Base-by-base conservation (phyloP, 35 echinoderm and acorn worm species). In the Ophiothrix spiculata region DNA sequence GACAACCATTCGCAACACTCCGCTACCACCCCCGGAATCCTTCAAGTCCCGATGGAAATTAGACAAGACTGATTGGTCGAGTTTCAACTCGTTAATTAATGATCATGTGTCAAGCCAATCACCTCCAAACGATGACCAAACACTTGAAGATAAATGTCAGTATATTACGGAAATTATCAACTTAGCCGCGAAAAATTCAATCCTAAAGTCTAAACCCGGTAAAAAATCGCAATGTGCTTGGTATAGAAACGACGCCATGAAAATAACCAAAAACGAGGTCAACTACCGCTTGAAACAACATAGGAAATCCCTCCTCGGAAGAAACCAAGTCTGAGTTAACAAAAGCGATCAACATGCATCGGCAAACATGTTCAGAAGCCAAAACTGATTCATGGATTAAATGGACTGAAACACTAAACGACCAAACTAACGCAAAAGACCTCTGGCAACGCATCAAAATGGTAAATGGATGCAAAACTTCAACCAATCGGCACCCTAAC, bases 361-460 rank as follows among this genome's bases (percentile, higher is more conserved):
- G 79, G 1, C 37, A 41, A 32, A 81, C 79, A 37, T 81, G 79
- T 32, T 16, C 6, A 81, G 79, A 81, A 38, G 79, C 79, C 4
- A 81, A 81, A 41, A 81, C 37, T 19, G 10, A 81, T 19, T 38
- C 79, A 6, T 81, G 79, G 79, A 45, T 81, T 4, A 3, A 49
- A 15, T 81, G 79, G 79, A 81, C 79, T 12, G 79, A 81, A 41
- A 41, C 6, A 81, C 79, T 81, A 8, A 81, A 81, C 38, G 15
- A 81, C 15, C 36, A 81, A 42, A 40, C 79, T 16, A 81, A 37
- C 39, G 39, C 10, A 25, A 81, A 41, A 42, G 79, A 42, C 40
- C 40, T 81, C 0, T 81, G 79, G 79, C 6, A 81, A 17, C 79
- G 79, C 17, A 36, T 81, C 39, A 81, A 81, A 42, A 41, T 41